phyloP scores from a whole-genome alignment of 2,113 vertebrate genomes.

The Pundamilia nyererei region DNA sequence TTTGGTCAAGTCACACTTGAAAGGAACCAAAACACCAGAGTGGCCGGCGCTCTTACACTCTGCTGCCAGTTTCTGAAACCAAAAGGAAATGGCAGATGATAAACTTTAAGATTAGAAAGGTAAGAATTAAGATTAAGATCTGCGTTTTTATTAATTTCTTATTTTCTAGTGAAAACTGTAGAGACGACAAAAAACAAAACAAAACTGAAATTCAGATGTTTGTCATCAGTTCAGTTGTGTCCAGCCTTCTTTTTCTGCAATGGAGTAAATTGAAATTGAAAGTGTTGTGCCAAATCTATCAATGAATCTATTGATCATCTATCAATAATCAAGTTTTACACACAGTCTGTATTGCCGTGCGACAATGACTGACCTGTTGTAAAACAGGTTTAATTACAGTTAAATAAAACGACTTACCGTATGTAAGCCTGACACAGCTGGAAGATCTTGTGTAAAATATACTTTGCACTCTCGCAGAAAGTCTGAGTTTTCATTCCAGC shows the following conservation, averaged over 20 bases:
- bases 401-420: neutral
- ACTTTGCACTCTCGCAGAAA: neutral
- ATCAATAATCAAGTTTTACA: neutral
- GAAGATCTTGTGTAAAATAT: neutral
- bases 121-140: neutral
- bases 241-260: neutral
- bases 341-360: neutral
- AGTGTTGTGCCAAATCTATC: neutral
- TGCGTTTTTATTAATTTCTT: neutral
- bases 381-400: neutral
- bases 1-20: neutral
- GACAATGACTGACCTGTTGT: neutral
- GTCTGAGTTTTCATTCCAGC: neutral
- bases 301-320: neutral
- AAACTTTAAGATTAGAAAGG: neutral
- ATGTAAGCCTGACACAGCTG: neutral
- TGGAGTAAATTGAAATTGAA: neutral
- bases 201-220: neutral
- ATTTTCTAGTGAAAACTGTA: neutral
- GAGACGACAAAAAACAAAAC: neutral
- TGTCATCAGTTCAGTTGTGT: neutral
- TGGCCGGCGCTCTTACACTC: neutral
- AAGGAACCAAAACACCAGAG: neutral
- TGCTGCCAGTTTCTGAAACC: slow-evolving; percentile 71
- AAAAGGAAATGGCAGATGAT: neutral